phyloP scores from a whole-genome alignment of 2,797 vertebrate genomes.

The Orientallactaga sibirica region DNA sequence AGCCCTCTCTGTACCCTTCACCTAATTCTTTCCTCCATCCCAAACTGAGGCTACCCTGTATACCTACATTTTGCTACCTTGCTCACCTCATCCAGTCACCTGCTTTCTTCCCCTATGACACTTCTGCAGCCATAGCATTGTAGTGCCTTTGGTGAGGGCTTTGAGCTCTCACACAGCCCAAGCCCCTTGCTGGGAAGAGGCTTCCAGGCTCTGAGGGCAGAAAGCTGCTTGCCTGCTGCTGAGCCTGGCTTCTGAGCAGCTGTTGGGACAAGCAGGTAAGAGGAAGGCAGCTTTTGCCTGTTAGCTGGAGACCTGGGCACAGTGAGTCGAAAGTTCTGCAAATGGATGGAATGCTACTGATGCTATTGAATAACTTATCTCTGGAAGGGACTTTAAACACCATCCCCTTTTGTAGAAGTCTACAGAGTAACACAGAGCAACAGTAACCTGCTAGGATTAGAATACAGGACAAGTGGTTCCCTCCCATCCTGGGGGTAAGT shows the following conservation, averaged over 20 bases:
- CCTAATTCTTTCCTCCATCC: background rate
- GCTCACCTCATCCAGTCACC: accelerated
- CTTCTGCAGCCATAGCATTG: background rate
- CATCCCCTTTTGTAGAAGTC: background rate
- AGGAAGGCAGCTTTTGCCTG: background rate
- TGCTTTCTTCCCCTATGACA: background rate
- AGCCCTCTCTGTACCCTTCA: accelerated
- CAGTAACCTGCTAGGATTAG: background rate
- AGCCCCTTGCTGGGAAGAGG: background rate
- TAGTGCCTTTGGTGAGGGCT: background rate
- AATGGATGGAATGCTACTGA: background rate
- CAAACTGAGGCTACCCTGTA: background rate
- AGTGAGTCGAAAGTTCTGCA: background rate
- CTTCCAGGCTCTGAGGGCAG: background rate
- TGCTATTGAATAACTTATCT: background rate
- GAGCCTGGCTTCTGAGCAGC: background rate
- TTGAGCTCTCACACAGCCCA: background rate
- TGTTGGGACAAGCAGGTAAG: background rate
- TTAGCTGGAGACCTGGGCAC: background rate
- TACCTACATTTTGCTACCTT: background rate
- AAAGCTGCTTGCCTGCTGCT: background rate
- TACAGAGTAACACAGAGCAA: background rate
- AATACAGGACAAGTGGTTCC: background rate
- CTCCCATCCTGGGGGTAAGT: background rate
- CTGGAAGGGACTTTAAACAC: background rate